Base-by-base conservation (phyloP, 2,113 vertebrate species). In the Lethenteron reissneri region DNA sequence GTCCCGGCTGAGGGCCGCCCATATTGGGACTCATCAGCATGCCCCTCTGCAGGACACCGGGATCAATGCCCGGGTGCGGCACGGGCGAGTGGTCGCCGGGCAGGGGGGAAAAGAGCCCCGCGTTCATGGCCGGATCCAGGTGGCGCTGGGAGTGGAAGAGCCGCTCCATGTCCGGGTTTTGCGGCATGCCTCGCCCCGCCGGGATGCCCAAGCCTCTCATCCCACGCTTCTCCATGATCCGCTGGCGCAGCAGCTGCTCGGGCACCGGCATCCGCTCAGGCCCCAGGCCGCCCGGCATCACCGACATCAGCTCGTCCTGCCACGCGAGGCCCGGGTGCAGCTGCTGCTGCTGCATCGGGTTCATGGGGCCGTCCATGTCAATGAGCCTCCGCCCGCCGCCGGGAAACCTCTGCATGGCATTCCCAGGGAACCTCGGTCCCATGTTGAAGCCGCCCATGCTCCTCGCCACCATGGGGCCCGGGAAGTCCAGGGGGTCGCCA, bases 201-300 rank as follows among this genome's bases (percentile, higher is more conserved):
- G 41, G 41, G 41, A 85, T 79, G 8, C 80, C 78, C 75, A 86
- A 74, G 82, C 74, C 89, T 83, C 73, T 88, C 73, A 87, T 82
- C 0, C 87, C 79, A 41, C 84, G 82, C 73, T 95, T 90, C 71
- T 88, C 84, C 78, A 95, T 85, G 62, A 95, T 82, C 78, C 91
- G 86, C 71, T 94, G 87, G 60, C 88, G 83, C 76, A 95, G 81
- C 77, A 97, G 83, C 77, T 97, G 91, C 74, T 96, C 92, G 41
- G 83, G 83, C 12, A 85, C 83, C 76, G 96, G 79, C 56, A 89
- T 83, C 15, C 89, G 83, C 58, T 96, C 92, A 0, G 83, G 77
- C 7, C 84, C 84, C 76, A 88, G 90, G 74, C 89, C 83, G 2
- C 80, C 79, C 0, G 84, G 79, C 0, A 85, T 81, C 73, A 87